phyloP scores from a whole-genome alignment of 2,113 vertebrate species.

The Bos taurus region DNA sequence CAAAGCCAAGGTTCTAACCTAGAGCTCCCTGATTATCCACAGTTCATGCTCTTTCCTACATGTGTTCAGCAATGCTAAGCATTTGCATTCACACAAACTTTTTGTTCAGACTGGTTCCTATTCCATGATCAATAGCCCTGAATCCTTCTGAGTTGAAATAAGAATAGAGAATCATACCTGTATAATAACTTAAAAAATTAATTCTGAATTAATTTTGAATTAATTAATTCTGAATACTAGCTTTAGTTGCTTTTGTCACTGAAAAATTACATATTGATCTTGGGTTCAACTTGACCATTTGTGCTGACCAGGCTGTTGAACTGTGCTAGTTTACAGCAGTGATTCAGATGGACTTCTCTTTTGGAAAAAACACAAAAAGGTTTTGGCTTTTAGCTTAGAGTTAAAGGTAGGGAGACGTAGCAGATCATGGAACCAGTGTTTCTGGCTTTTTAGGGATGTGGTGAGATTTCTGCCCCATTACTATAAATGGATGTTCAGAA shows the following conservation, averaged over 20 bases:
- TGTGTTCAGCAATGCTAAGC: neutral
- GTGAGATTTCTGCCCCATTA: neutral
- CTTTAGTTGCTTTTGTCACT: neutral
- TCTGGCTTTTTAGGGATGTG: neutral
- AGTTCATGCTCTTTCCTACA: neutral
- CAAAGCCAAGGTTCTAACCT: neutral
- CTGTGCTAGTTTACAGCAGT: neutral
- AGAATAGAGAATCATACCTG: neutral
- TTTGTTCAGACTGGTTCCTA: neutral
- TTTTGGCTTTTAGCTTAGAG: neutral
- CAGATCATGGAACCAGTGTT: neutral
- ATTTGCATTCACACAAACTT: neutral
- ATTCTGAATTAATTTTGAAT: neutral
- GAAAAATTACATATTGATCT: neutral
- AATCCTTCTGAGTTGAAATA: neutral
- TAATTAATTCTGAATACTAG: neutral
- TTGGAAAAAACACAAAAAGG: neutral
- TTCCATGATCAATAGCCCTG: neutral
- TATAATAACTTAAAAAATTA: neutral
- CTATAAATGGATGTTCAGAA: neutral
- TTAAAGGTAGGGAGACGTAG: neutral
- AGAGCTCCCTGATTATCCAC: neutral
- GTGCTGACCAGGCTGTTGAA: neutral
- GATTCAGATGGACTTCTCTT: neutral
- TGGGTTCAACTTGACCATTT: neutral